These are phyloP conservation scores for Drosophila pseudotalamancana DNA, from an alignment of 2,888 invertebrate species.

Conservation along the genomic window DNA sequence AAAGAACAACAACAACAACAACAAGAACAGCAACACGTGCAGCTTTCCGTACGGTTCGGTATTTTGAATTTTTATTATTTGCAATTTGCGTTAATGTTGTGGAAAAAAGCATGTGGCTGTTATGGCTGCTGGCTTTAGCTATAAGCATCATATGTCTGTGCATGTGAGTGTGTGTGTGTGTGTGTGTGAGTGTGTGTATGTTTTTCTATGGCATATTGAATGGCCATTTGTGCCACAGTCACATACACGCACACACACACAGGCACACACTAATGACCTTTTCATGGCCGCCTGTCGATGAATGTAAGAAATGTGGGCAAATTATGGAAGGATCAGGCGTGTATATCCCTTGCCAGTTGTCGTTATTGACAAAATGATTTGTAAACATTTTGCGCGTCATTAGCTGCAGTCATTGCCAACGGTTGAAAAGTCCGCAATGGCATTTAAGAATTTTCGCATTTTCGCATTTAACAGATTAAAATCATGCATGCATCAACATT, in stretches of 20 bases:
- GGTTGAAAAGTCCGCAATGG: conserved; percentile 41
- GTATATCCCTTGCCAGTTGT: conserved; percentile 57
- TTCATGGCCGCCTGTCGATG: conserved; percentile 77
- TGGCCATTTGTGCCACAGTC: conserved; percentile 74
- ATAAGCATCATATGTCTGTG: conserved; percentile 28
- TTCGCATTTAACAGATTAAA: conserved; percentile 77
- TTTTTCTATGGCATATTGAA: conserved; percentile 73
- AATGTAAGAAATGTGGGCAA: conserved; percentile 80
- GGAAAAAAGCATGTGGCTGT: conserved; percentile 81
- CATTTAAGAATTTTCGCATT: conserved; percentile 54
- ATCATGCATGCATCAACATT: conserved; percentile 66
- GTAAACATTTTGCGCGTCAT: conserved; percentile 81
- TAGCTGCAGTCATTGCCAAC: conserved; percentile 60
- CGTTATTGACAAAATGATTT: conserved; percentile 80
- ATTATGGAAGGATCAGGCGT: conserved; percentile 67
- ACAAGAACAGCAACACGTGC: conserved; percentile 68
- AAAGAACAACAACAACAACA: conserved; percentile 23
- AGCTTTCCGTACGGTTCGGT: conserved; percentile 68
- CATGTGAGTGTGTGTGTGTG: conserved; percentile 15
- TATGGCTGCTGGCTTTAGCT: conserved; percentile 72
- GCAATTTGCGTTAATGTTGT: conserved; percentile 82
- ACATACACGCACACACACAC: conserved; percentile 45
- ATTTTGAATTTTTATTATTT: conserved; percentile 82
- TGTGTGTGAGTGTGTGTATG: conserved; percentile 28
- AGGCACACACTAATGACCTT: conserved; percentile 76